A percentile compares a stretch with the other conserved stretches of the same genome.
These are phyloP conservation scores for Caerostris darwini DNA, from an alignment of 1,140 invertebrate genomes.

Conservation along the genomic window DNA sequence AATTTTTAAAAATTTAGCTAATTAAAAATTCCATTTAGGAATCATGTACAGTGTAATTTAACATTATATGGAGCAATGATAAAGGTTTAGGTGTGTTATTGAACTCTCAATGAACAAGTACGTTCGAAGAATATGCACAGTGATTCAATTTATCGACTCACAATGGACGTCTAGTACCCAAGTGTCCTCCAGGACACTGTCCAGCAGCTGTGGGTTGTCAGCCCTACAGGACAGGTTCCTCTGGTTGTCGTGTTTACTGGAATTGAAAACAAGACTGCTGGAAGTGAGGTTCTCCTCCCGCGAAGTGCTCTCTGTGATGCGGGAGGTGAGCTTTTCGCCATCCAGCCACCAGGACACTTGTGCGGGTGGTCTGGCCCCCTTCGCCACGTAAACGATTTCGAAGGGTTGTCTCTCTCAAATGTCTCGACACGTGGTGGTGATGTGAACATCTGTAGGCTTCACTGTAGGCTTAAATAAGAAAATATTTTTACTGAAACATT, in stretches of 20 bases:
- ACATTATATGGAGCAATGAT: no score
- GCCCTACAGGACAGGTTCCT: constrained; percentile 91
- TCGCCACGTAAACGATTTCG: constrained; percentile 77
- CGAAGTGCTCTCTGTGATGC: constrained; percentile 77
- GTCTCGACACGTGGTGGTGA: constrained; percentile 86
- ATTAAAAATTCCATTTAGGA: no score
- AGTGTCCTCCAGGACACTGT: constrained; percentile 88
- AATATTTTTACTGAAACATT: neutral
- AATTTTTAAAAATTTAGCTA: no score
- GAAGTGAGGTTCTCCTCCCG: constrained; percentile 79
- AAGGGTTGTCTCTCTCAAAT: constrained; percentile 76
- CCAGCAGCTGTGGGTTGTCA: constrained; percentile 87
- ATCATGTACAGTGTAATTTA: no score
- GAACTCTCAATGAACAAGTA: no score
- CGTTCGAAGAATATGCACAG: no score
- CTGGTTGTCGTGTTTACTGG: constrained; percentile 89
- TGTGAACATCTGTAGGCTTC: constrained; percentile 90
- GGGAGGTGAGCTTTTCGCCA: constrained; percentile 89
- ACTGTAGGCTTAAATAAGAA: constrained; percentile 84
- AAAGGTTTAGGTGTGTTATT: no score
- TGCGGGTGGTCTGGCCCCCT: constrained; percentile 91
- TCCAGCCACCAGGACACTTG: constrained; percentile 94
- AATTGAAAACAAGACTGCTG: constrained; percentile 81
- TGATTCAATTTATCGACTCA: constrained; percentile 83
- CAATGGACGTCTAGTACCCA: constrained; percentile 94